A percentile compares a stretch with the other conserved stretches of the same genome.
These are phyloP conservation scores for Lordiphosa clarofinis DNA, from an alignment of 1,140 invertebrate genomes.

Conservation along the genomic window DNA sequence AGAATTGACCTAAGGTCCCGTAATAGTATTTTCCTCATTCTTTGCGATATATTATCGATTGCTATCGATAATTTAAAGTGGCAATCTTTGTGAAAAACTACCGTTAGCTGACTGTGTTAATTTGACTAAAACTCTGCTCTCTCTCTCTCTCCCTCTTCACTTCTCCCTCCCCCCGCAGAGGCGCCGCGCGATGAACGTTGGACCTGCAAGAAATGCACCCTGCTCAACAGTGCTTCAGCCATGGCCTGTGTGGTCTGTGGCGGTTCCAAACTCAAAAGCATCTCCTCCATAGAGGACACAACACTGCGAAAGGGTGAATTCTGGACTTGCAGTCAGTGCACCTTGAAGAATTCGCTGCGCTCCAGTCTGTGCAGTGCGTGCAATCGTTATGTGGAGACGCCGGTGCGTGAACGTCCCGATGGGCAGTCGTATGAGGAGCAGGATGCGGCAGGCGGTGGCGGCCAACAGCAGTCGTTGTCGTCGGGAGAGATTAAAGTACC, in stretches of 20 bases:
- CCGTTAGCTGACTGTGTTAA: no score
- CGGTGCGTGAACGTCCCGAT: slow-evolving; percentile 58
- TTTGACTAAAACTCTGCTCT: no score
- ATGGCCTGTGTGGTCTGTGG: slow-evolving; percentile 90
- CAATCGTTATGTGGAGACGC: slow-evolving; percentile 69
- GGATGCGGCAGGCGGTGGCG: slow-evolving; percentile 14
- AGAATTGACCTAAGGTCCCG: no score
- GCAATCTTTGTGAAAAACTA: no score
- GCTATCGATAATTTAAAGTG: no score
- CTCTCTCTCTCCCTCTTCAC: no score
- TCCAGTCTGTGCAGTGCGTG: slow-evolving; percentile 88
- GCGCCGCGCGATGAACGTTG: slow-evolving; percentile 82
- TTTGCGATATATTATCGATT: no score
- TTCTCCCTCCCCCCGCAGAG: slow-evolving; percentile 5
- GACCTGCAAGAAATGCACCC: slow-evolving; percentile 93
- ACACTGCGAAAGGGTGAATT: slow-evolving; percentile 87
- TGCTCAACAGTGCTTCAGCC: slow-evolving; percentile 86
- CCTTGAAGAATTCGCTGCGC: slow-evolving; percentile 89
- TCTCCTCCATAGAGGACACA: slow-evolving; percentile 84
- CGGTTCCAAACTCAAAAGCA: slow-evolving; percentile 87
- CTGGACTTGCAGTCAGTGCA: slow-evolving; percentile 89
- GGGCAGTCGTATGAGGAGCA: slow-evolving; percentile 63
- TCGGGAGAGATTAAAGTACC: slow-evolving; percentile 14
- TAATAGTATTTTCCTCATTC: no score
- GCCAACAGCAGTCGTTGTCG: background rate